Conservation (phyloP, 2,797 vertebrate genomes). For the Sarcophilus harrisii region DNA sequence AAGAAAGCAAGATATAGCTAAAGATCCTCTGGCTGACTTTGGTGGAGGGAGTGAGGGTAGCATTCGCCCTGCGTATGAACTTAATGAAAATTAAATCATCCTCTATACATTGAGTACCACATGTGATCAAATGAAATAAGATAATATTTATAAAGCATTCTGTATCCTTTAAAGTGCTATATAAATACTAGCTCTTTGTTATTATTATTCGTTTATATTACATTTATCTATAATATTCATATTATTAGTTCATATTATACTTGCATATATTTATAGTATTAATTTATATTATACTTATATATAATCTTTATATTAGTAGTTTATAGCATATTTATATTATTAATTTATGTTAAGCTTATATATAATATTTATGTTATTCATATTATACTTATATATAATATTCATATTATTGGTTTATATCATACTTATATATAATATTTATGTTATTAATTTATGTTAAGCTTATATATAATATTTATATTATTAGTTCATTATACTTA, state of each 20-base stretch:
- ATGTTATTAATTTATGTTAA: neutral
- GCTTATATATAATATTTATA: neutral
- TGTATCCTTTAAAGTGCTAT: neutral
- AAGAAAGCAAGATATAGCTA: neutral
- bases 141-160: neutral
- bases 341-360: neutral
- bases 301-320: no score
- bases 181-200: neutral
- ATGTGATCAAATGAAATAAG: neutral
- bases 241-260: neutral
- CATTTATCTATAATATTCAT: neutral
- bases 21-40: neutral
- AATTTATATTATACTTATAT: neutral
- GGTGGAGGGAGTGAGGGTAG: neutral
- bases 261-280: no score
- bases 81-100: neutral
- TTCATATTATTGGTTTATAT: no score
- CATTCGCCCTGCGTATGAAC: neutral
- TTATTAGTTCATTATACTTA: no score
- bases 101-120: neutral
- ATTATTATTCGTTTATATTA: neutral
- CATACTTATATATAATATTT: no score
- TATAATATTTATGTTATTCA: neutral
- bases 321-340: no score
- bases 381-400: neutral